A percentile compares a stretch with the other conserved stretches of the same genome.
Conservation (phyloP, 2,797 vertebrate species). For the Pipistrellus pygmaeus region DNA sequence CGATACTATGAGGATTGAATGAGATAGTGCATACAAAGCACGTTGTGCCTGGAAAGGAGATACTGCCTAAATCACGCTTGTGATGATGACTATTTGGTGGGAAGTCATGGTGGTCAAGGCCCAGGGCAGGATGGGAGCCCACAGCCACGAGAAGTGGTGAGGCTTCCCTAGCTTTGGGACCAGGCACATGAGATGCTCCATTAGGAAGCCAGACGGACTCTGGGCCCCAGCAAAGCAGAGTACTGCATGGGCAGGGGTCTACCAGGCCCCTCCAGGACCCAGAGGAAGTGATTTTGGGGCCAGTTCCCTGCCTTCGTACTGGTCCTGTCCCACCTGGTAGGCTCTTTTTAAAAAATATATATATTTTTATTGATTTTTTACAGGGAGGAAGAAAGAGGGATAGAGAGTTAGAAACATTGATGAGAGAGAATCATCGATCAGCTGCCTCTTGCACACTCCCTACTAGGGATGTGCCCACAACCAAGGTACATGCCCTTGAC, state of each 20-base stretch:
- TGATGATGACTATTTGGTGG: not conserved
- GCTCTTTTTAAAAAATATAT: not conserved
- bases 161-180: not conserved
- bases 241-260: not conserved
- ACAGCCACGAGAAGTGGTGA: not conserved
- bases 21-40: not conserved
- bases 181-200: not conserved
- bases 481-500: too few species aligned
- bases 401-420: too few species aligned
- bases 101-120: not conserved
- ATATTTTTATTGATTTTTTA: too few species aligned
- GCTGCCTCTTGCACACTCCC: too few species aligned
- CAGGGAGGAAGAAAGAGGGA: too few species aligned
- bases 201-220: not conserved
- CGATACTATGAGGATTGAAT: not conserved
- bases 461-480: too few species aligned
- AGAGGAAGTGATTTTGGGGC: not conserved
- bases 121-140: not conserved
- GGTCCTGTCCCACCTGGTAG: not conserved
- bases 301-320: not conserved
- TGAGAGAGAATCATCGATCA: too few species aligned
- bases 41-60: not conserved
- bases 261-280: not conserved
- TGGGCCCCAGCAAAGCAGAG: not conserved
- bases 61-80: not conserved